Percentiles rank a stretch among this genome's conserved stretches.
These are phyloP conservation scores for Unio delphinus DNA, from an alignment of 2,888 invertebrate genomes.

Conservation along the genomic window DNA sequence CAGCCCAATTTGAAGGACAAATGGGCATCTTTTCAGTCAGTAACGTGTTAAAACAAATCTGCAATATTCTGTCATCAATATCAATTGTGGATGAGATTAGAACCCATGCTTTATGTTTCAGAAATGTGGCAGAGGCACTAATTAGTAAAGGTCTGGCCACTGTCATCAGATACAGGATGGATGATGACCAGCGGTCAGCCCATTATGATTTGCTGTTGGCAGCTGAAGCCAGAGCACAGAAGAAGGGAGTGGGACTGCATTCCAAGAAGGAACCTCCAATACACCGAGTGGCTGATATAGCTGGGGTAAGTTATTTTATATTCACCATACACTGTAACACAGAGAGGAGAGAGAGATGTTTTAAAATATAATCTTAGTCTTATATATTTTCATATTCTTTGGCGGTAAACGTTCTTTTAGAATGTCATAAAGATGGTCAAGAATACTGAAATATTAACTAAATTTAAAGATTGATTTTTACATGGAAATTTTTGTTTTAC, in stretches of 20 bases:
- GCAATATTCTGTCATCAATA: too few relatives aligned
- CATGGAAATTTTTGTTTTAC: neutral
- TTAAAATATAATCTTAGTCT: too few relatives aligned
- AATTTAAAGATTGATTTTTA: neutral
- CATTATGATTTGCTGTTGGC: slow-evolving; percentile 92
- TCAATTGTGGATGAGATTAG: too few relatives aligned
- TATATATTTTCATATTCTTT: neutral
- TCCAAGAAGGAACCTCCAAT: slow-evolving; percentile 82
- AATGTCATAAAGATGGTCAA: too few relatives aligned
- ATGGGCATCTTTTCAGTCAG: too few relatives aligned
- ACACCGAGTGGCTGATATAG: slow-evolving; percentile 90
- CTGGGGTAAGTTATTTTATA: slow-evolving; percentile 72
- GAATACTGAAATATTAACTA: too few relatives aligned
- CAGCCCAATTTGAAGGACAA: too few relatives aligned
- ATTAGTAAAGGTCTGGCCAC: slow-evolving; percentile 93
- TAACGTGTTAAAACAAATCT: too few relatives aligned
- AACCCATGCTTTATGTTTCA: slow-evolving; percentile 66
- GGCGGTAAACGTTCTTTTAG: too few relatives aligned
- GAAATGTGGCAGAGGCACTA: slow-evolving; percentile 94
- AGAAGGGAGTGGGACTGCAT: slow-evolving; percentile 76
- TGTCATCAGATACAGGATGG: slow-evolving; percentile 93
- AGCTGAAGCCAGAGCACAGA: slow-evolving; percentile 93
- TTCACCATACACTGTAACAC: neutral
- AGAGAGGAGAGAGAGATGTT: too few relatives aligned
- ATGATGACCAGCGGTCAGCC: slow-evolving; percentile 95